A percentile compares a stretch with the other conserved stretches of the same genome.
Conservation (phyloP, 2,113 vertebrate genomes). For the Albula glossodonta region DNA sequence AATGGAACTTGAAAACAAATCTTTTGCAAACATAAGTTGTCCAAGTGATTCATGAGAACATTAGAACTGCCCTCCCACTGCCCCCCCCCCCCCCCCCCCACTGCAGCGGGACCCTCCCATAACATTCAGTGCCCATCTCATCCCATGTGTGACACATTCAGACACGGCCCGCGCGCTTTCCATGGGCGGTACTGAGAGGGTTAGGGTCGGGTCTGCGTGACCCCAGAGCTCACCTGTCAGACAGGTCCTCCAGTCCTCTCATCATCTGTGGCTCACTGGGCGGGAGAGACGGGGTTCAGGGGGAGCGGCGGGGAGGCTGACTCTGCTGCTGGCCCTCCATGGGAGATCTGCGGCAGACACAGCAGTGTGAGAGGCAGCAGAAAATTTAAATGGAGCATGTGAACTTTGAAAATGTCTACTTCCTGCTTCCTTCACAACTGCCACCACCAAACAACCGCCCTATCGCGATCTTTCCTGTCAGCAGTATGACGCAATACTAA, state of each 20-base stretch:
- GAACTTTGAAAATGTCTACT: constrained; percentile 7
- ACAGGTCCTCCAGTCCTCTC: constrained; percentile 33
- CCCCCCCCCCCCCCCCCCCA: too few relatives aligned
- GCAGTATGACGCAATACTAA: not conserved
- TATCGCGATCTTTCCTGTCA: not conserved
- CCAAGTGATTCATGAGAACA: too few relatives aligned
- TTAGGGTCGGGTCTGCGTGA: too few relatives aligned
- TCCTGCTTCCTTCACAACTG: not conserved
- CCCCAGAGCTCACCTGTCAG: constrained; percentile 33
- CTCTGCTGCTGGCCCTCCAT: not conserved
- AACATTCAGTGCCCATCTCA: too few relatives aligned
- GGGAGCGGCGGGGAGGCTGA: not conserved
- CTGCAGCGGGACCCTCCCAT: too few relatives aligned
- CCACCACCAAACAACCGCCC: not conserved
- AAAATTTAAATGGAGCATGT: not conserved
- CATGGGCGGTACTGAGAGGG: too few relatives aligned
- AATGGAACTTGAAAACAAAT: too few relatives aligned
- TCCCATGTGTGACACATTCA: too few relatives aligned
- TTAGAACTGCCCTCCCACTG: too few relatives aligned
- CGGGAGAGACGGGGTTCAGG: not conserved
- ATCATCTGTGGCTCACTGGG: constrained; percentile 30
- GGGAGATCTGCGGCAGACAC: not conserved
- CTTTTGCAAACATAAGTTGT: too few relatives aligned
- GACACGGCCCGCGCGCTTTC: too few relatives aligned
- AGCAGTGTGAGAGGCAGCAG: not conserved